Evolutionary conservation across 2,888 invertebrate species (phyloP).

Genomic region (Bhutanitis thaidina): DNA sequence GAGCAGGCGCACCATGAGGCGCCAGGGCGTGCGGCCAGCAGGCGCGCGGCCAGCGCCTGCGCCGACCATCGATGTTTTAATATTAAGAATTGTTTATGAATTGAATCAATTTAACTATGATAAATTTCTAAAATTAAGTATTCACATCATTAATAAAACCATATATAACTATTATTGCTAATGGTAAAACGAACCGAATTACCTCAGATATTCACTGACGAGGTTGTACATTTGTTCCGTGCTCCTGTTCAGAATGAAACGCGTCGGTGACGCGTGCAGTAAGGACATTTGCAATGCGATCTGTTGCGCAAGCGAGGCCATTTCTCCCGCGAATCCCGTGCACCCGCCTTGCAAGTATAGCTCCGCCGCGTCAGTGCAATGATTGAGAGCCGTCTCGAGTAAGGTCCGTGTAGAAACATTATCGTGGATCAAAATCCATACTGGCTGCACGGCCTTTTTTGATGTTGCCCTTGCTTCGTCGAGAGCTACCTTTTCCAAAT

Average conservation of each 20-base stretch:
- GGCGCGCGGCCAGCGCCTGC: slow-evolving; percentile 81
- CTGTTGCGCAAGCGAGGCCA: slow-evolving; percentile 82
- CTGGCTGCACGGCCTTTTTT: slow-evolving; percentile 51
- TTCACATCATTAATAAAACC: no score
- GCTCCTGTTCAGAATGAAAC: slow-evolving; percentile 63
- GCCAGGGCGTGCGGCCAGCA: slow-evolving; percentile 86
- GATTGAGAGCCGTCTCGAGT: slow-evolving; percentile 81
- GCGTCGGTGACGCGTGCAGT: slow-evolving; percentile 63
- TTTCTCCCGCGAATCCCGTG: slow-evolving; percentile 72
- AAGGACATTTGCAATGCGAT: slow-evolving; percentile 84
- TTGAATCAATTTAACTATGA: no score
- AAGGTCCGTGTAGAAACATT: slow-evolving; percentile 68
- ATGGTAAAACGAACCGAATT: slow-evolving; percentile 22
- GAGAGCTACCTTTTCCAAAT: slow-evolving; percentile 65
- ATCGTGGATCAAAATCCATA: slow-evolving; percentile 71
- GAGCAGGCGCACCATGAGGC: slow-evolving; percentile 89
- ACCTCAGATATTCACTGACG: slow-evolving; percentile 73
- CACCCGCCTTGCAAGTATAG: slow-evolving; percentile 82
- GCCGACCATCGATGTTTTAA: no score
- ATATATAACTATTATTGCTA: no score
- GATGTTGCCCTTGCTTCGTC: slow-evolving; percentile 54
- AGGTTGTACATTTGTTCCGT: slow-evolving; percentile 61
- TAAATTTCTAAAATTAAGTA: no score
- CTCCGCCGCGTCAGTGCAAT: slow-evolving; percentile 84
- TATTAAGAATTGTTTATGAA: no score